Evolutionary conservation across 2,888 invertebrate genomes (phyloP), one percentile per base, ranked within the genome.

Genomic region (Saturnia pavonia): DNA sequence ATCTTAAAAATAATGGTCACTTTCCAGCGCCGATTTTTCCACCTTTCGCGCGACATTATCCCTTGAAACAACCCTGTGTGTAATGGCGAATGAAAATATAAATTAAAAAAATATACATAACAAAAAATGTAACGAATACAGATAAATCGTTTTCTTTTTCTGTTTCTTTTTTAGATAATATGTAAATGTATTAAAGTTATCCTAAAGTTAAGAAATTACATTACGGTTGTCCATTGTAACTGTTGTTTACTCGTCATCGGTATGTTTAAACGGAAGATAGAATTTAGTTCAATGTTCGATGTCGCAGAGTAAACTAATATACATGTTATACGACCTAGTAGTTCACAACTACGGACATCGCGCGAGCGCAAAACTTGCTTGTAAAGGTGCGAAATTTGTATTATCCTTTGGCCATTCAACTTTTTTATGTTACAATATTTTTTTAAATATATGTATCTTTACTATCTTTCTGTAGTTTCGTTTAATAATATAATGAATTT

Each of bases 381-480:
- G 67, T 68, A 72, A 75, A 87, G 84, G 87, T 86, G 89, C 81
- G 85, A 88, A 88, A 60, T 60, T 60, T 60, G 57, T 60, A 14
- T 60, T 60, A 60, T 60, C 57, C 14, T 60, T 60, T 60, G 57
- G 57, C 57, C 25, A 25, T 60, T 60, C 57, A 60, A 60, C 57
- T 60, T 60, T 60, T 60, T 54, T 60, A 60, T 0, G 57, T 27
- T 27, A 2, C 12, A 25, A 14, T 3, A 60, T 25, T 60, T 25
- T 60, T 60, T 27, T 60, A 27, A 25, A 3, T 16, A 4, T 9
- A 25, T 60, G 12, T 54, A 27, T 25, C 0, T 12, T 57, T 7
- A 16, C 25, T 57, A 12, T 22, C 1, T 54, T 1, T 12, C 2
- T 25, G 7, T 16, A 19, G 1, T 54, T 1, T 9, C 19, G n/a